Evolutionary conservation across 1,140 invertebrate genomes (phyloP).

Genomic region (Colletes latitarsis): DNA sequence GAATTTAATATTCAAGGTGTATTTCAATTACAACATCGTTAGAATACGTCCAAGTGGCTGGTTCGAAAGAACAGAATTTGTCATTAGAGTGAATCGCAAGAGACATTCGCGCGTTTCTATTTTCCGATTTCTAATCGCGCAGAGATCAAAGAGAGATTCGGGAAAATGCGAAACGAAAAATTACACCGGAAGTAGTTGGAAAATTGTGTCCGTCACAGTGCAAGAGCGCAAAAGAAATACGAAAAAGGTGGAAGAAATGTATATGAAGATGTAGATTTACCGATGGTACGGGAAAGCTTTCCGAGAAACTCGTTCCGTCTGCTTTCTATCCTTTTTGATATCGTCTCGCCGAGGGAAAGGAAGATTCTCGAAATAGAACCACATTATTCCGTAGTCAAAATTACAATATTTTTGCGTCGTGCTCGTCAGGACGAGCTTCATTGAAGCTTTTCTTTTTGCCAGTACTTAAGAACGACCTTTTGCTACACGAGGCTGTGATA

Average conservation of each 20-base stretch:
- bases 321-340: not conserved
- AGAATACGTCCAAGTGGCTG: no score
- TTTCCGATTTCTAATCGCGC: not conserved
- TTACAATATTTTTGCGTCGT: no score
- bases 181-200: not conserved
- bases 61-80: no score
- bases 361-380: no score
- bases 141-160: not conserved
- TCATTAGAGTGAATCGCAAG: not conserved
- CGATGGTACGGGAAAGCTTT: not conserved
- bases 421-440: not conserved
- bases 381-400: no score
- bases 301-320: not conserved
- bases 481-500: conserved; percentile 88
- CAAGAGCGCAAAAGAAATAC: not conserved
- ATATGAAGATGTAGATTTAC: not conserved
- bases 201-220: not conserved
- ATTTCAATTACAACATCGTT: no score
- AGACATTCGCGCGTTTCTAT: not conserved
- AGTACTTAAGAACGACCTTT: conserved; percentile 85
- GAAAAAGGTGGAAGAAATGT: not conserved
- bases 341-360: not conserved
- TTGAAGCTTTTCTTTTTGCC: conserved; percentile 12
- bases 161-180: not conserved
- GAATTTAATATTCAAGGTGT: no score